Base-by-base conservation (phyloP, 1,140 invertebrate species). In the Chrysopa pallens region DNA sequence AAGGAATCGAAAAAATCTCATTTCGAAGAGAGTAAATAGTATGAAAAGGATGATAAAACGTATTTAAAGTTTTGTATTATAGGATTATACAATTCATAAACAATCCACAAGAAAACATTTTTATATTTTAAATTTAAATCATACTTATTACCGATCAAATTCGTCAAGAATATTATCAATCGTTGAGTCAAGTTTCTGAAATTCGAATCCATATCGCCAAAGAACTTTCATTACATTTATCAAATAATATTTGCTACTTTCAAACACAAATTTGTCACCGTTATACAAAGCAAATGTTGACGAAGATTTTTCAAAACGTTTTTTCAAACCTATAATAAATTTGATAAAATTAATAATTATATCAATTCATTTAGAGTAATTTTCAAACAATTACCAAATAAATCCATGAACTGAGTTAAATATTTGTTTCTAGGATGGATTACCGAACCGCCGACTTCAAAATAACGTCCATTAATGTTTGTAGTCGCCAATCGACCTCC, bases 351-450 rank as follows among this genome's bases (percentile, higher is more conserved):
- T n/a, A n/a, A n/a, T n/a, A n/a, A n/a, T n/a, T n/a, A n/a, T 31
- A 31, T 31, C 29, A 31, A 23, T 23, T 33, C 2, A 4, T 11
- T 11, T 33, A 33, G 31, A 4, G 6, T 4, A 33, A 33, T 33
- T 33, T 2, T 11, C 14, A 38, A 35, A 7, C 29, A 17, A 27
- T 4, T 6, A 73, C 71, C 68, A 42, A 74, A 56, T 39, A 67
- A 48, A 38, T 68, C 50, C 6, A 67, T 55, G 56, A 78, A 75
- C 38, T 71, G 51, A 15, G 61, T 55, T 68, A 77, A 75, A 39
- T 76, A 71, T 55, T 64, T 58, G 55, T 79, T 78, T 46, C 52
- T 59, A 0, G 67, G 57, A 52, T 79, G 75, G 53, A 79, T 69
- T 6, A 78, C 56, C 4, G 64, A 50, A 37, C 71, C 76, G 11